These are phyloP conservation scores for Philypnodon macrostomus DNA, from an alignment of 2,797 vertebrate species.

Conservation along the genomic window DNA sequence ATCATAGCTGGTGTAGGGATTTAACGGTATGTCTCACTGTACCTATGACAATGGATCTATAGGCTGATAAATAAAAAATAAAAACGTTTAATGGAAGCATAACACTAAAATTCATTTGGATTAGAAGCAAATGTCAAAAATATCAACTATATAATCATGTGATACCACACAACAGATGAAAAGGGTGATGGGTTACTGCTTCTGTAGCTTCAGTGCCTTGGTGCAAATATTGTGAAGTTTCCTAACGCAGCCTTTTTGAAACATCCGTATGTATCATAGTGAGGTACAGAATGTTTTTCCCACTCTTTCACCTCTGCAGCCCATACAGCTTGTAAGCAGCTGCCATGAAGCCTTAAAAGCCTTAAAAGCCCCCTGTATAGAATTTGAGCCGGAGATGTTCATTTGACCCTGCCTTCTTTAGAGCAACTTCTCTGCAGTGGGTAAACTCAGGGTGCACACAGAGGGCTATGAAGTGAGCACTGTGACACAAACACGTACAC, in stretches of 20 bases:
- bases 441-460: constrained; percentile 8
- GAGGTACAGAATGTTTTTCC: constrained; percentile 41
- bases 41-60: no score
- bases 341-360: constrained; percentile 51
- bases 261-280: constrained; percentile 40
- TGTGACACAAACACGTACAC: constrained; percentile 6
- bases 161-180: no score
- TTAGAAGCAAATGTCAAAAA: no score
- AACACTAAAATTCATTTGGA: no score
- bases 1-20: no score
- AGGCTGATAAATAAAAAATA: no score
- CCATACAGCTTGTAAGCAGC: constrained; percentile 30
- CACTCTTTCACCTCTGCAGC: constrained; percentile 38
- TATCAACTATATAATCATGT: no score
- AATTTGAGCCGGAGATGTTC: constrained; percentile 29
- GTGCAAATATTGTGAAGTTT: constrained; percentile 24
- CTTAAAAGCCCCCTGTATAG: constrained; percentile 46
- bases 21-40: no score
- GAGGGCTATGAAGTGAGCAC: constrained; percentile 9
- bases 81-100: no score
- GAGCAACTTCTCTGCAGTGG: constrained; percentile 30
- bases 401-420: constrained; percentile 45
- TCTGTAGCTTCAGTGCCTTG: constrained; percentile 16
- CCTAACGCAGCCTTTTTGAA: constrained; percentile 38
- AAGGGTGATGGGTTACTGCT: no score